Evolutionary conservation across 2,797 vertebrate genomes (phyloP).

Genomic region (Peromyscus attwateri): DNA sequence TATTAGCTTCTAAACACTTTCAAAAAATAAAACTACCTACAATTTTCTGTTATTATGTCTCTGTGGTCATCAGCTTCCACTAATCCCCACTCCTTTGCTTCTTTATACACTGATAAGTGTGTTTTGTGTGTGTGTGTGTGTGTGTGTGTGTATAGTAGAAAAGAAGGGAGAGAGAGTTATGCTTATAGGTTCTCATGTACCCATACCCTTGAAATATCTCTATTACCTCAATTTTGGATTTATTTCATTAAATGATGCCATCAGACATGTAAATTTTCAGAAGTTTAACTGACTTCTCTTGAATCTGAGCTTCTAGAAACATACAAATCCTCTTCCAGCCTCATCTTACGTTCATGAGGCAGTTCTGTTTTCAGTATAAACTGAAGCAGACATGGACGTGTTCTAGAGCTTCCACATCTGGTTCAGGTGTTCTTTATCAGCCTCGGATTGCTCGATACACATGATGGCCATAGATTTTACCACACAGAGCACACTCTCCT

Average conservation of each 20-base stretch:
- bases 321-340: neutral
- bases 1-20: neutral
- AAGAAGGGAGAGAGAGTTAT: neutral
- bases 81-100: neutral
- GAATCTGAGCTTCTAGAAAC: neutral
- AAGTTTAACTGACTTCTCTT: neutral
- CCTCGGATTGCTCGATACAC: neutral
- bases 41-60: neutral
- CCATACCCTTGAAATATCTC: neutral
- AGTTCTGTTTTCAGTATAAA: neutral
- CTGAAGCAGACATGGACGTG: neutral
- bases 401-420: no score
- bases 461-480: no score
- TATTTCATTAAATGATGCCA: neutral
- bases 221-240: neutral
- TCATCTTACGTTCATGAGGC: neutral
- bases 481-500: rapidly evolving
- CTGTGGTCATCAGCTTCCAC: neutral
- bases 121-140: neutral
- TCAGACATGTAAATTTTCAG: neutral
- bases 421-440: neutral
- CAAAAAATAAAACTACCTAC: neutral
- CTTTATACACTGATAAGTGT: neutral
- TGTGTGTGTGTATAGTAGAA: neutral
- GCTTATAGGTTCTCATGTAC: neutral